Conservation (phyloP, 2,113 vertebrate species). For the Oxygymnocypris stewartii region DNA sequence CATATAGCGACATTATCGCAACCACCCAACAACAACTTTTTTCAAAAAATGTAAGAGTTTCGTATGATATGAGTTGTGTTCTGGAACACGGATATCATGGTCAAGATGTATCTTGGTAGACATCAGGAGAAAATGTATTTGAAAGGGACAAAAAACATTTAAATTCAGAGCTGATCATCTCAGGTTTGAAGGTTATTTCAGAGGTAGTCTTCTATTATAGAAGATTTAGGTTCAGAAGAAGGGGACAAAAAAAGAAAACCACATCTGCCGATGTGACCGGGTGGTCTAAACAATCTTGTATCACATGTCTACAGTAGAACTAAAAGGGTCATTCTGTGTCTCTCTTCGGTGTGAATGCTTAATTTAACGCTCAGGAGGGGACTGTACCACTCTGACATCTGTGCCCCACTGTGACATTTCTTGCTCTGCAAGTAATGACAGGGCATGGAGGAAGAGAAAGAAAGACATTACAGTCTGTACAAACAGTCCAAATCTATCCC, state of each 20-base stretch:
- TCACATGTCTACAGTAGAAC: slow-evolving; percentile 56
- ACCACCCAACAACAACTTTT: no score
- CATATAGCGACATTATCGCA: neutral
- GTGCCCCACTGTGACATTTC: slow-evolving; percentile 44
- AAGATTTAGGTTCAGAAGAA: neutral
- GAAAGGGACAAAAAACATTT: neutral
- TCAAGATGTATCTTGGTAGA: neutral
- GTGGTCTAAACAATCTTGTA: slow-evolving; percentile 11
- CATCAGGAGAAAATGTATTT: neutral
- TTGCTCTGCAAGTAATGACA: slow-evolving; percentile 23
- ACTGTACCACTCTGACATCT: slow-evolving; percentile 36
- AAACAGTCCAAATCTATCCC: neutral
- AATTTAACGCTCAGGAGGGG: slow-evolving; percentile 54
- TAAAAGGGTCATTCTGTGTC: slow-evolving; percentile 60
- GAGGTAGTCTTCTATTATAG: neutral
- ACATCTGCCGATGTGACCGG: slow-evolving; percentile 2
- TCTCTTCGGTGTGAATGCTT: slow-evolving; percentile 53
- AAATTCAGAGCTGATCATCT: slow-evolving; percentile 16
- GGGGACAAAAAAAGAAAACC: neutral
- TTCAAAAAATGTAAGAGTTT: neutral
- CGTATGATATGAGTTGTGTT: neutral
- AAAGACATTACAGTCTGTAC: neutral
- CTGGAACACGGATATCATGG: neutral
- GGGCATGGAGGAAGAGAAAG: slow-evolving; percentile 11
- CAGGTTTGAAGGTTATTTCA: neutral